Base-by-base conservation (phyloP, 2,797 vertebrate genomes). In the Pseudopleuronectes americanus region DNA sequence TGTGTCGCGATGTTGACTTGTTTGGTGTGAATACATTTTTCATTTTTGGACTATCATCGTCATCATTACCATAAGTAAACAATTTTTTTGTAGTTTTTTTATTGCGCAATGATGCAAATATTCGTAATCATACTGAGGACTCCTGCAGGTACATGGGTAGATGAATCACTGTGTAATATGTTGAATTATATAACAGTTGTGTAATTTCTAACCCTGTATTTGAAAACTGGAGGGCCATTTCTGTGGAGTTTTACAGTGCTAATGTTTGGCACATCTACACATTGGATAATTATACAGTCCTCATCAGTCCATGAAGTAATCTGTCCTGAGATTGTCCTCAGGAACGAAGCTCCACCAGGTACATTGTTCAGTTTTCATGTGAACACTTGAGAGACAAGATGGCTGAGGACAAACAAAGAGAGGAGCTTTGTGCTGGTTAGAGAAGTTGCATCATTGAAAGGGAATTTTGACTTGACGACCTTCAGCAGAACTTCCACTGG, bases 401-500 rank as follows among this genome's bases (percentile, higher is more conserved):
- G 51, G 23, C 61, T 6, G 22, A 81, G n/a, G 3, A 57, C 6
- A 10, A 75, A 36, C 13, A 64, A 26, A 14, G 16, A 23, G 0
- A 68, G 22, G 7, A 66, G 26, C 6, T 23, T 28, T n/a, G 54
- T 24, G 26, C 61, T 57, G 8, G 21, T 23, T 43, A 24, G 19
- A 23, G 64, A 55, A 5, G 48, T 8, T 13, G n/a, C 23, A 12
- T 53, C 21, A 8, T 6, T 53, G 8, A 57, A 10, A 14, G 19
- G 22, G 3, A 71, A 2, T 33, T 6, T 61, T 65, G 76, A 57
- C 1, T 17, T 0, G 0, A 21, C 1, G 0, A 59, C 66, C 72
- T 81, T 90, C 60, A 95, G 84, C 19, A 85, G 73, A 60, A 95
- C 93, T 79, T 95, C 91, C 47, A 95, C 87, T 0, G 94, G 92